Percentiles rank a stretch among this genome's conserved stretches.
These are phyloP conservation scores for Epinotia brunnichana DNA, from an alignment of 2,888 invertebrate genomes.

Conservation along the genomic window DNA sequence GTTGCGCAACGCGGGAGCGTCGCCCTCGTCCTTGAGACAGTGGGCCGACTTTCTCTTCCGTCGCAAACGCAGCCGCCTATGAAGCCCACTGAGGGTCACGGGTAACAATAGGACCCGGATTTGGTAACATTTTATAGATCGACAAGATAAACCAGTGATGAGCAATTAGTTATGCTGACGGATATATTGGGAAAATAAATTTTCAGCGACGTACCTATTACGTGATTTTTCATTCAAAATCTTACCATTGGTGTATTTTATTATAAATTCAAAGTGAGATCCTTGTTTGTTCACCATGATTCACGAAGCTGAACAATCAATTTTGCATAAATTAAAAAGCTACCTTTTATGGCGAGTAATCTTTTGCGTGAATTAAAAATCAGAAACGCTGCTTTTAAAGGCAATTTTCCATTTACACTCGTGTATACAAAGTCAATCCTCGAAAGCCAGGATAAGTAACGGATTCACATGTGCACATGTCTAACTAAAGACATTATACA, in stretches of 20 bases:
- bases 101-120: conserved; percentile 22
- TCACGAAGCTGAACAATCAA: too few relatives aligned
- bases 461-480: conserved; percentile 38
- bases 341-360: too few relatives aligned
- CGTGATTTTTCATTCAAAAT: too few relatives aligned
- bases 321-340: not conserved
- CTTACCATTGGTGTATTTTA: too few relatives aligned
- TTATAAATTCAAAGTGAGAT: too few relatives aligned
- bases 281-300: too few relatives aligned
- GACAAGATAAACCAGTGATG: conserved; percentile 8
- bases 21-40: conserved; percentile 79
- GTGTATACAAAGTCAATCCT: conserved; percentile 5
- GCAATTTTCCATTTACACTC: not conserved
- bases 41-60: conserved; percentile 76
- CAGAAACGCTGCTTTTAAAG: not conserved
- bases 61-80: conserved; percentile 38
- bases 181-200: too few relatives aligned
- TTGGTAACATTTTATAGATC: conserved; percentile 12
- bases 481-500: conserved; percentile 25
- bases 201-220: too few relatives aligned
- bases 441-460: conserved; percentile 33
- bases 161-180: too few relatives aligned
- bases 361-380: not conserved
- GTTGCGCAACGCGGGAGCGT: conserved; percentile 72
- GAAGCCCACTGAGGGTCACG: conserved; percentile 33